Percentiles rank a stretch among this genome's conserved stretches.
These are phyloP conservation scores for Macrosteles quadrilineatus DNA, from an alignment of 1,140 invertebrate species.

Conservation along the genomic window DNA sequence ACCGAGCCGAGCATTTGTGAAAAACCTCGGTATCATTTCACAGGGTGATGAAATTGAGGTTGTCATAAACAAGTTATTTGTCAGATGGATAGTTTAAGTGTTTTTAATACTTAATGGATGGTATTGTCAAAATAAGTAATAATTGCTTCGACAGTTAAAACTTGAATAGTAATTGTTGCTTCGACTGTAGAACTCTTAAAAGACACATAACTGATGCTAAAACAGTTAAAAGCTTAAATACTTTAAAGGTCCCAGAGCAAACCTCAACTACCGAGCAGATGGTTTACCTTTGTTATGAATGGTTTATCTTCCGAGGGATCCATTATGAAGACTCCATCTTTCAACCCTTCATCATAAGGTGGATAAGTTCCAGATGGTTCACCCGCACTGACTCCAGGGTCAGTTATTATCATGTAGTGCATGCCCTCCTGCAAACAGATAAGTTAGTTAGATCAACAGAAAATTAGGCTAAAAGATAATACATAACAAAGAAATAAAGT, in stretches of 20 bases:
- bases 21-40: no score
- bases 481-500: no score
- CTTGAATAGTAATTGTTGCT: no score
- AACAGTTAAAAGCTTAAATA: not conserved
- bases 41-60: no score
- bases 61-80: no score
- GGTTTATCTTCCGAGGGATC: conserved; percentile 59
- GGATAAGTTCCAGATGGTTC: conserved; percentile 65
- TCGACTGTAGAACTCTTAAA: not conserved
- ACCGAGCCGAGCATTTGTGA: no score
- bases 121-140: no score
- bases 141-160: no score
- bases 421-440: conserved; percentile 56
- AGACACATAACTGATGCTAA: not conserved
- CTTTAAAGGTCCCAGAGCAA: not conserved
- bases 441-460: conserved; percentile 73
- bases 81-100: no score
- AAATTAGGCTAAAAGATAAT: no score
- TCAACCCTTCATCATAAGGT: conserved; percentile 74
- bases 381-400: conserved; percentile 69
- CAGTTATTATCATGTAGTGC: conserved; percentile 75
- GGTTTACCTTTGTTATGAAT: conserved; percentile 67
- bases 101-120: no score
- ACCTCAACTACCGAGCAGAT: not conserved
- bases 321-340: conserved; percentile 71